phyloP scores from a whole-genome alignment of 2,113 vertebrate genomes.

The Vimba vimba region DNA sequence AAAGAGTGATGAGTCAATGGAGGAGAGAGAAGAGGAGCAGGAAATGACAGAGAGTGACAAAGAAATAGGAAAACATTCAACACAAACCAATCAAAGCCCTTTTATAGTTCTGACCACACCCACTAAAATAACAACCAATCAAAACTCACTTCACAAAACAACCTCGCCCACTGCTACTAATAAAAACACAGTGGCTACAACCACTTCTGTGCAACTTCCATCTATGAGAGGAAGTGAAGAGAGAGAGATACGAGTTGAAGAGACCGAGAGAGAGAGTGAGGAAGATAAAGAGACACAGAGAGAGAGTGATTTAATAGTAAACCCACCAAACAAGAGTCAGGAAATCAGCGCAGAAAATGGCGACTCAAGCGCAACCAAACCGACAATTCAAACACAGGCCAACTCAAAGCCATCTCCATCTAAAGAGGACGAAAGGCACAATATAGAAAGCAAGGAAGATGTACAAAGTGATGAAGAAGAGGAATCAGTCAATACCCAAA shows the following conservation, averaged over 20 bases:
- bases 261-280: background rate
- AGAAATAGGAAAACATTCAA: background rate
- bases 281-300: slow-evolving; percentile 9
- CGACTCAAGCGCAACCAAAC: background rate
- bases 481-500: background rate
- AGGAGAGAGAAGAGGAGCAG: background rate
- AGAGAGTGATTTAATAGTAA: background rate
- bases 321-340: background rate
- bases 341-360: background rate
- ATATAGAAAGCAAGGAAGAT: slow-evolving; percentile 34
- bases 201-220: background rate
- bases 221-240: slow-evolving; percentile 21
- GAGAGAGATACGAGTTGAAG: background rate
- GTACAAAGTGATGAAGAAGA: slow-evolving; percentile 20
- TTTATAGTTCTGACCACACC: slow-evolving; percentile 16
- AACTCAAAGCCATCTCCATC: background rate
- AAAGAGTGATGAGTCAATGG: slow-evolving; percentile 5
- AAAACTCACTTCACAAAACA: slow-evolving; percentile 12
- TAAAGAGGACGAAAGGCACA: background rate
- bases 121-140: background rate
- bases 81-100: slow-evolving; percentile 1
- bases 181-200: background rate
- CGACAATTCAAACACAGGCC: background rate
- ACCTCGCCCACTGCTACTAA: background rate
- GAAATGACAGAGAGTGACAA: background rate